Evolutionary conservation across 2,888 invertebrate genomes (phyloP).

Genomic region (Sinhomidia bicolor): DNA sequence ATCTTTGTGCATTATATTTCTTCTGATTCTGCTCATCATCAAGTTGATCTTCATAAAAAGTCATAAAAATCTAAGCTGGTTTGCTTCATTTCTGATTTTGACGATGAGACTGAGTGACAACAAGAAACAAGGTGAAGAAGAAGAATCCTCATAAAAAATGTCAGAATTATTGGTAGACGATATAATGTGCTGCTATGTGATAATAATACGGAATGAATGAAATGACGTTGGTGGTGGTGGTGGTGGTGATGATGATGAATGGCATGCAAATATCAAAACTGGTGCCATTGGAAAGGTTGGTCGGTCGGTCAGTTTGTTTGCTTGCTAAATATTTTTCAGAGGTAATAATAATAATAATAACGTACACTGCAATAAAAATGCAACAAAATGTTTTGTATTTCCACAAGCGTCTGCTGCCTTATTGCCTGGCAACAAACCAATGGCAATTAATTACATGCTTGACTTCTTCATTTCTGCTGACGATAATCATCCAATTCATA

Average conservation of each 20-base stretch:
- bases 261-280: slow-evolving; percentile 16
- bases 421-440: not conserved
- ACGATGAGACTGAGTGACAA: slow-evolving; percentile 1
- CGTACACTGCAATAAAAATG: no score
- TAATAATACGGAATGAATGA: not conserved
- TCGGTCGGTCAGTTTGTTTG: not conserved
- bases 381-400: not conserved
- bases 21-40: not conserved
- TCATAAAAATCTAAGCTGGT: not conserved
- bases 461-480: not conserved
- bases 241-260: slow-evolving; percentile 27
- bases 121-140: slow-evolving; percentile 15
- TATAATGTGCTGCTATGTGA: not conserved
- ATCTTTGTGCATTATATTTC: not conserved
- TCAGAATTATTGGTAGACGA: not conserved
- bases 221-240: no score
- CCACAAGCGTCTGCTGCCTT: not conserved
- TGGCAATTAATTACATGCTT: not conserved
- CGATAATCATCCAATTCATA: not conserved
- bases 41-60: slow-evolving; percentile 4
- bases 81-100: not conserved
- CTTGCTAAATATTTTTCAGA: not conserved
- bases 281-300: slow-evolving; percentile 24
- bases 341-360: not conserved
- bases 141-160: not conserved